Conservation (phyloP, 2,888 invertebrate genomes). For the Cryptocephalus moraei region DNA sequence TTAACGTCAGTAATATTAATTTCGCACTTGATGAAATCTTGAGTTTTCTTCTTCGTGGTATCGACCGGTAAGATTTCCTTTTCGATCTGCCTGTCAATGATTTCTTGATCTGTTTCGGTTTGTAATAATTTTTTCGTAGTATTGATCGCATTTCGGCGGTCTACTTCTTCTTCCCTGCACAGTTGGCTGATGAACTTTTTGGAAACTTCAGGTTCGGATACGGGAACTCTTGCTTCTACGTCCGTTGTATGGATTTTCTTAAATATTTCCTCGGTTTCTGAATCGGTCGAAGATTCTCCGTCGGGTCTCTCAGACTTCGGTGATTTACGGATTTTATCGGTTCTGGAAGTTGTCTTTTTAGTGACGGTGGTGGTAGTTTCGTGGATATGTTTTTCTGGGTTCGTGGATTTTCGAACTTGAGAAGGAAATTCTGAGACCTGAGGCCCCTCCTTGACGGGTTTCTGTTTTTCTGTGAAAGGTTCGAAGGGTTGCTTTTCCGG, state of each 20-base stretch:
- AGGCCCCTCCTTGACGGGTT: conserved; percentile 8
- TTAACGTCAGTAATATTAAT: neutral
- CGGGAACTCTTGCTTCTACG: conserved; percentile 23
- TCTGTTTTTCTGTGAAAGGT: neutral
- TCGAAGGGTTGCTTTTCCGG: neutral
- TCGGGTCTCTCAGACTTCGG: conserved; percentile 2
- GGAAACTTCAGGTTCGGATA: conserved; percentile 28
- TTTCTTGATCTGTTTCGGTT: conserved; percentile 17
- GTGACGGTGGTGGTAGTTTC: neutral
- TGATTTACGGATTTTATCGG: neutral
- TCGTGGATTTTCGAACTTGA: conserved; percentile 8
- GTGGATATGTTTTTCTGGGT: neutral
- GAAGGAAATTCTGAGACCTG: conserved; percentile 10
- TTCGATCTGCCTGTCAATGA: conserved; percentile 6
- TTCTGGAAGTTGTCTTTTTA: neutral
- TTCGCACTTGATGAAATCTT: neutral
- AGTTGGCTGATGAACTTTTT: conserved; percentile 27
- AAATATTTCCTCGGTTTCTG: conserved; percentile 10
- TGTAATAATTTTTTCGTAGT: conserved; percentile 16
- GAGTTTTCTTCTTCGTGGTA: neutral
- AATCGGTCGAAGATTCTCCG: conserved; percentile 10
- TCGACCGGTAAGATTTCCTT: conserved; percentile 8
- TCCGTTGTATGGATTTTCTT: conserved; percentile 4
- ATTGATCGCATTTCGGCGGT: conserved; percentile 4
- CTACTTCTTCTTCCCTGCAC: conserved; percentile 27